These are phyloP conservation scores for Tinea pellionella DNA, from an alignment of 2,888 invertebrate genomes.

Conservation along the genomic window DNA sequence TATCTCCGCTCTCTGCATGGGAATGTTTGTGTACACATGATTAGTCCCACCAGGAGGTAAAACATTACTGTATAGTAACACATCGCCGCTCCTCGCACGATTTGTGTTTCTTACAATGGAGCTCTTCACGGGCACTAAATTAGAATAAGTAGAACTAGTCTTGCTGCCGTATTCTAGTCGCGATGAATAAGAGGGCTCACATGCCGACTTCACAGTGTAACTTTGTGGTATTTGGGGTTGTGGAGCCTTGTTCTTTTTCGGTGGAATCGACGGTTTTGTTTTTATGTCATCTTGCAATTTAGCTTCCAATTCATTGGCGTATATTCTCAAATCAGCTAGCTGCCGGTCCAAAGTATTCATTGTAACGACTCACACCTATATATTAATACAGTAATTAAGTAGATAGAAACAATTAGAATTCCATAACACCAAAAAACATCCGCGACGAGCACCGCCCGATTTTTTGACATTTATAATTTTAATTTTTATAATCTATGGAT, in stretches of 20 bases:
- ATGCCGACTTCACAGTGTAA: conserved; percentile 76
- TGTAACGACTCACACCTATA: conserved; percentile 16
- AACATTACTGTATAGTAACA: conserved; percentile 55
- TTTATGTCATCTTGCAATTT: conserved; percentile 62
- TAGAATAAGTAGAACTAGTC: conserved; percentile 61
- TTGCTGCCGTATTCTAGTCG: conserved; percentile 69
- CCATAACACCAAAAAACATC: not conserved
- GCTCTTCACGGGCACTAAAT: conserved; percentile 63
- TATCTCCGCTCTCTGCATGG: conserved; percentile 57
- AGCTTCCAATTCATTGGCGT: conserved; percentile 60
- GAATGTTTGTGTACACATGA: conserved; percentile 59
- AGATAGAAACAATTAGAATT: not conserved
- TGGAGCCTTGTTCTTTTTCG: conserved; percentile 58
- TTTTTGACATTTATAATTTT: not conserved
- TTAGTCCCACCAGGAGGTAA: conserved; percentile 62
- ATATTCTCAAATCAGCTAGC: conserved; percentile 56
- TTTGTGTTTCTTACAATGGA: conserved; percentile 57
- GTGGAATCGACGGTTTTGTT: conserved; percentile 59
- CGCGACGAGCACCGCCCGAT: not conserved
- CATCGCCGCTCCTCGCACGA: conserved; percentile 52
- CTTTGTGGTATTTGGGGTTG: conserved; percentile 80
- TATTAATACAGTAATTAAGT: not conserved
- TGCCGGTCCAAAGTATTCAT: conserved; percentile 63
- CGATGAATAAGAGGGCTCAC: conserved; percentile 83
- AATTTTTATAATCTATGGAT: too few relatives aligned